Evolutionary conservation across 2,888 invertebrate species (phyloP), one percentile per base, ranked within the genome.

Genomic region (Thera obeliscata): DNA sequence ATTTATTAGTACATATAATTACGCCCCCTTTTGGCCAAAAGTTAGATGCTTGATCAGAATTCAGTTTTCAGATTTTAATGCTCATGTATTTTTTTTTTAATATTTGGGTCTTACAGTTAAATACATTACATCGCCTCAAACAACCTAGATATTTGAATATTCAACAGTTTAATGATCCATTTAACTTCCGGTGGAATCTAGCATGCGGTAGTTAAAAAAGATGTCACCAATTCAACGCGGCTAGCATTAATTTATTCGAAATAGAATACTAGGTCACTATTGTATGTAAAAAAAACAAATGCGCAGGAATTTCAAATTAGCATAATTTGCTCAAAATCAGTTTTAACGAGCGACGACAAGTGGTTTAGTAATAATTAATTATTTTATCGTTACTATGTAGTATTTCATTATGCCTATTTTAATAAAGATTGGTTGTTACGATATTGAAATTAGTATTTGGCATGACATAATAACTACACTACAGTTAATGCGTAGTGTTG

Each of bases 401-500:
- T 84, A 84, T 76, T 85, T 55, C 22, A 85, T 84, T 84, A 88
- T 84, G 86, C 85, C 85, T 87, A 88, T 83, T 88, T 87, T 83
- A 87, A 85, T 85, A 22, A 43, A 80, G 79, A 78, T 67, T 61
- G 69, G 61, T 64, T 77, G 77, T 81, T 79, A 78, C 81, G 80
- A 80, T 69, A 66, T 64, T 67, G 64, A 52, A 41, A 55, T 55
- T 12, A 11, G 11, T 49, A 11, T 35, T 55, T 56, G 55, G 35
- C 22, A 46, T 55, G 9, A 12, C 36, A 3, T 22, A 22, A 22
- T 22, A 22, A 22, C 22, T 22, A 22, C 22, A 22, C 22, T 22
- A 41, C 49, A 49, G 52, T 9, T 3, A 46, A 33, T 56, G 11
- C 5, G 12, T 64, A 68, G 64, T 60, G 61, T 41, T 61, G 64